Conservation (phyloP, 2,797 vertebrate species). For the Spinibarbus caldwelli region DNA sequence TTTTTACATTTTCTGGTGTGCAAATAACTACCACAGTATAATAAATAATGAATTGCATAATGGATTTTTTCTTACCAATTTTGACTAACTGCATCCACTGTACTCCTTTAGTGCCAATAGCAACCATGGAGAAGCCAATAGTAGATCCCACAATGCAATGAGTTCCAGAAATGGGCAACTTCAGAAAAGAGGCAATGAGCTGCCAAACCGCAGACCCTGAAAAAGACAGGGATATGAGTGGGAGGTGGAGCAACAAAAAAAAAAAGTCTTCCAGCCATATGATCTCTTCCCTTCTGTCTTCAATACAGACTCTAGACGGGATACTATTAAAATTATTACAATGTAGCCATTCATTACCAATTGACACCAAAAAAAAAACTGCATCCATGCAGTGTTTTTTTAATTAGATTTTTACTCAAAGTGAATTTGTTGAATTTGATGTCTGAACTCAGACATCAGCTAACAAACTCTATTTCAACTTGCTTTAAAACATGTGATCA, state of each 20-base stretch:
- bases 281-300: constrained; percentile 23
- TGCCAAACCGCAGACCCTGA: constrained; percentile 98
- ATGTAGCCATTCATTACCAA: neutral
- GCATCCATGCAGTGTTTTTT: neutral
- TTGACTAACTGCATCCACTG: constrained; percentile 99
- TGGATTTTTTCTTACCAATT: constrained; percentile 84
- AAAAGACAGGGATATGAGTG: constrained; percentile 32
- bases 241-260: constrained; percentile 22
- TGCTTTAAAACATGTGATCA: neutral
- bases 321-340: constrained; percentile 12
- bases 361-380: neutral
- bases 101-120: constrained; percentile 92
- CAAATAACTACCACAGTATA: neutral
- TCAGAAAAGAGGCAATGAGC: constrained; percentile 97
- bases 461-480: constrained; percentile 8
- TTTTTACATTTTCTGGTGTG: neutral
- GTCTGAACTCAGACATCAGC: neutral
- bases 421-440: too few relatives aligned
- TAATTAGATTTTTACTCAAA: too few relatives aligned
- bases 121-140: constrained; percentile 97
- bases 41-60: neutral
- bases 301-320: neutral
- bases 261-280: constrained; percentile 31
- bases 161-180: constrained; percentile 95
- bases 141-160: constrained; percentile 98